phyloP scores from a whole-genome alignment of 2,797 vertebrate genomes.

The Amazona finschi region DNA sequence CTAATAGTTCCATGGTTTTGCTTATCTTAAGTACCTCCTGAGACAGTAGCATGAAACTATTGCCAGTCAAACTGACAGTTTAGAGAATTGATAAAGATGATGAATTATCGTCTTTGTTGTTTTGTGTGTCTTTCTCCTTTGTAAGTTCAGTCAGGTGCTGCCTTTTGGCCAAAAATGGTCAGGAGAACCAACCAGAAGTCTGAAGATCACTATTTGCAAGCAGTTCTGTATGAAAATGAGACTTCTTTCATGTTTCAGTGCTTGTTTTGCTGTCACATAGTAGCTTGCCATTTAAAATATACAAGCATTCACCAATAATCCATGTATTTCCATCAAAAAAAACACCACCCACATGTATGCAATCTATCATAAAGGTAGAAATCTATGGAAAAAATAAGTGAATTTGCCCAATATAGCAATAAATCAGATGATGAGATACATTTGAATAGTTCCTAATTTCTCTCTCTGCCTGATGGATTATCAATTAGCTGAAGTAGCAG shows the following conservation, averaged over 20 bases:
- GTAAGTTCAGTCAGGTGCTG: not conserved
- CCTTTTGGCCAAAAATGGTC: not conserved
- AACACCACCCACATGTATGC: not conserved
- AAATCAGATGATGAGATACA: not conserved
- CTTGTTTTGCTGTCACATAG: not conserved
- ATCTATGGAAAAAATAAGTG: not conserved
- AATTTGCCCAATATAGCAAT: not conserved
- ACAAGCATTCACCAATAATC: not conserved
- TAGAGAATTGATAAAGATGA: not conserved
- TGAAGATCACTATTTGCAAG: not conserved
- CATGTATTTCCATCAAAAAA: not conserved
- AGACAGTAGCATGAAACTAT: not conserved
- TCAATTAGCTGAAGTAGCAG: not conserved
- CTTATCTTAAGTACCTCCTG: not conserved
- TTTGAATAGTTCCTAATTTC: not conserved
- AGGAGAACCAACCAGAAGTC: not conserved
- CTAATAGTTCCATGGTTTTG: not conserved
- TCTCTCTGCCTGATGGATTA: not conserved
- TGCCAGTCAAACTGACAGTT: not conserved
- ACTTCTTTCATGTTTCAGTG: not conserved
- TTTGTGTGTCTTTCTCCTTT: not conserved
- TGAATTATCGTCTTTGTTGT: not conserved
- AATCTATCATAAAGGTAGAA: not conserved
- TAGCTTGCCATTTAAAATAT: not conserved
- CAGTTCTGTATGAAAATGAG: not conserved